Conservation (phyloP, 1,140 invertebrate genomes). For the Rhagoletis pomonella region DNA sequence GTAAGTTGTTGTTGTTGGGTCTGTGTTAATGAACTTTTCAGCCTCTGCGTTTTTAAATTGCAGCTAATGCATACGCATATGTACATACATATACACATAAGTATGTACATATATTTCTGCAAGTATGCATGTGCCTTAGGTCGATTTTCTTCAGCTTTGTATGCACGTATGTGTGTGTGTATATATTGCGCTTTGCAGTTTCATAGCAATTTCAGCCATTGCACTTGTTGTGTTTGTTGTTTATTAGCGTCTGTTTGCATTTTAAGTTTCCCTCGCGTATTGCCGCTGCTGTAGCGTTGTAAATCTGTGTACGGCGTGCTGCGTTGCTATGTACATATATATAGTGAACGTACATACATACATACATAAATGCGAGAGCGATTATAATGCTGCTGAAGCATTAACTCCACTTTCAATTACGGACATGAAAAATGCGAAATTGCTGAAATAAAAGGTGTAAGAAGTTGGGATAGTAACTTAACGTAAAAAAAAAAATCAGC, state of each 20-base stretch:
- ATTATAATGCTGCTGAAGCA: not conserved
- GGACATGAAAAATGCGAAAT: not conserved
- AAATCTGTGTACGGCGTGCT: not conserved
- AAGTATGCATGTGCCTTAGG: not conserved
- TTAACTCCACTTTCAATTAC: slow-evolving; percentile 40
- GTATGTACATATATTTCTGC: not conserved
- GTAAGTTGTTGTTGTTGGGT: not conserved
- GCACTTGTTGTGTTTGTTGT: slow-evolving; percentile 28
- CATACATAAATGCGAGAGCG: not conserved
- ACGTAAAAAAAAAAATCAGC: too few species aligned
- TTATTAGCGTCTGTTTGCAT: slow-evolving; percentile 13
- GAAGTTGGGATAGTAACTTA: not conserved
- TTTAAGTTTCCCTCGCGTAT: slow-evolving; percentile 22
- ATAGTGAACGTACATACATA: not conserved
- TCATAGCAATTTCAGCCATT: not conserved
- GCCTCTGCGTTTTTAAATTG: not conserved
- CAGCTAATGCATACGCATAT: not conserved
- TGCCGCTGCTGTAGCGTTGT: not conserved
- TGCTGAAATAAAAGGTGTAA: not conserved
- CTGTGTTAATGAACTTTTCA: slow-evolving; percentile 43
- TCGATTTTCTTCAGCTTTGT: not conserved
- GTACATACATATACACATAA: not conserved
- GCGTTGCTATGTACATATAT: not conserved
- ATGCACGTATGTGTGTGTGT: not conserved
- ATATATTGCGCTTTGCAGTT: not conserved